A percentile compares a stretch with the other conserved stretches of the same genome.
Conservation (phyloP, 2,888 invertebrate genomes). For the Eupithecia inturbata region DNA sequence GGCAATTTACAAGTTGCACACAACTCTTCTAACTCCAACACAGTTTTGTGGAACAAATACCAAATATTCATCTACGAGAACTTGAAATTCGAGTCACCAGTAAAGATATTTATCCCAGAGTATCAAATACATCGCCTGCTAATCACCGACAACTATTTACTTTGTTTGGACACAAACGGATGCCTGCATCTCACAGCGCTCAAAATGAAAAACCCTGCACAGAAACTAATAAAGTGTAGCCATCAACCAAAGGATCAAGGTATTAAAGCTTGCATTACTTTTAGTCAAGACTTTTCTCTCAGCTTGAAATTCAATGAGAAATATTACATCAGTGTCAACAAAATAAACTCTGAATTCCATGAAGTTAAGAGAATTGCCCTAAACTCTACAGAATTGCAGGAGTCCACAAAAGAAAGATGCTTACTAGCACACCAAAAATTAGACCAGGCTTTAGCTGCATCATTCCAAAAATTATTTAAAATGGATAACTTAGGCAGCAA, state of each 20-base stretch:
- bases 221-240: conserved; percentile 56
- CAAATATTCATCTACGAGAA: conserved; percentile 71
- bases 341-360: conserved; percentile 57
- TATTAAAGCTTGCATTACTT: conserved; percentile 48
- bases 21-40: conserved; percentile 51
- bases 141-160: conserved; percentile 58
- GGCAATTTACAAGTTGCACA: conserved; percentile 60
- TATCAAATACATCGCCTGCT: conserved; percentile 60
- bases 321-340: conserved; percentile 57
- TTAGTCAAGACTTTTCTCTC: conserved; percentile 50
- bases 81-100: conserved; percentile 51
- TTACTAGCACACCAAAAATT: conserved; percentile 48
- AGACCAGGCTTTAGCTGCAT: conserved; percentile 40
- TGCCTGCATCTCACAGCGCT: conserved; percentile 61
- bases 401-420: conserved; percentile 44
- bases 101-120: conserved; percentile 57
- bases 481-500: conserved; percentile 35
- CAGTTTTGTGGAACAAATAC: conserved; percentile 72
- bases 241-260: conserved; percentile 56
- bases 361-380: conserved; percentile 50
- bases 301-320: conserved; percentile 57
- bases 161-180: conserved; percentile 63
- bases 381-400: conserved; percentile 37
- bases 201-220: conserved; percentile 62
- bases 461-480: conserved; percentile 48